Conservation (phyloP, 2,888 invertebrate genomes). For the Isoperla grammatica region DNA sequence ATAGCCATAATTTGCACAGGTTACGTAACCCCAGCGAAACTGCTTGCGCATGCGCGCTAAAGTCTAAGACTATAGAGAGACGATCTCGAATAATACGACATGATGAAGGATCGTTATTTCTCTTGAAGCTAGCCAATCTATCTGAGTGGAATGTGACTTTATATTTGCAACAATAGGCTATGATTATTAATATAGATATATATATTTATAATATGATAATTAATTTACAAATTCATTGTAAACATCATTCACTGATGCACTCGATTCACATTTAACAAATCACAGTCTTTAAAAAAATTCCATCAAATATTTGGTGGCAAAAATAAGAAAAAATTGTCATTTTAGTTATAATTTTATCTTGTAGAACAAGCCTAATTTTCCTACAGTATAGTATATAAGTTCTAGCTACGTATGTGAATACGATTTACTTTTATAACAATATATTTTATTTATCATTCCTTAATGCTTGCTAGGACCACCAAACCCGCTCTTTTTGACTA, state of each 20-base stretch:
- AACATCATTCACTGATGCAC: constrained; percentile 1
- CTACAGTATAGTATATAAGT: too few species aligned
- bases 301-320: constrained; percentile 10
- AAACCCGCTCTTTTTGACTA: too few species aligned
- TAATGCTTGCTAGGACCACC: too few species aligned
- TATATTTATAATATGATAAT: background rate
- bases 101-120: background rate
- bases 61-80: background rate
- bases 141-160: background rate
- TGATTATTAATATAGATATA: background rate
- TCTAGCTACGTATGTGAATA: too few species aligned
- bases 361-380: too few species aligned
- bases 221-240: background rate
- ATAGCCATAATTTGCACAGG: background rate
- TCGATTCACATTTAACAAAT: constrained; percentile 6
- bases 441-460: background rate
- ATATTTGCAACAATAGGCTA: background rate
- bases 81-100: background rate
- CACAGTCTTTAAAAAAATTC: constrained; percentile 11
- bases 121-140: background rate
- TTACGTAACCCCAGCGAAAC: background rate
- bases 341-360: too few species aligned
- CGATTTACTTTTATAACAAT: background rate
- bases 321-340: too few species aligned
- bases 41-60: background rate